Base-by-base conservation (phyloP, 2,888 invertebrate species). In the Calliscelio sp. region DNA sequence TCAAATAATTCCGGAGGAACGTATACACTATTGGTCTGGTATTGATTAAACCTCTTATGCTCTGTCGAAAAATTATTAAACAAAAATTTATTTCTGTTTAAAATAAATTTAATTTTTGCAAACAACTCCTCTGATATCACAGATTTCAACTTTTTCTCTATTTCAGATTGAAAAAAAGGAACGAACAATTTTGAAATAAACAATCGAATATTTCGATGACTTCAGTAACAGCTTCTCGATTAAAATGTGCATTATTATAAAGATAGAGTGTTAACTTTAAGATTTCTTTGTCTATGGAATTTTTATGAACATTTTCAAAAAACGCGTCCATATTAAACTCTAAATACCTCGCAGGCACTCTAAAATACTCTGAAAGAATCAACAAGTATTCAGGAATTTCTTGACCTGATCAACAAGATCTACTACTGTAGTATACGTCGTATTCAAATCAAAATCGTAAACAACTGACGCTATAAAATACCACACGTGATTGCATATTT, bases 41-140 rank as follows among this genome's bases (percentile, higher is more conserved):
- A 84, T n/a, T 46, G 41, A 32, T 74, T 80, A n/a, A 84, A 75
- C 55, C 78, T 77, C 35, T 78, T 57, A 41, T 85, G 77, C 49
- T 85, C 85, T 1, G 73, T 79, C 0, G 51, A 66, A 51, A 70
- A 85, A 38, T 79, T 85, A 10, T 32, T 59, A 28, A 85, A 85
- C 6, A 73, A 0, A 18, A 44, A 20, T 28, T 79, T 85, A 74
- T 74, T 74, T 22, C 74, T 73, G 24, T 84, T 63, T 10, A 85
- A 61, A 80, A 73, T 57, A 28, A 65, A 65, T 44, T 32, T 22
- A 0, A 57, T 18, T 70, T 70, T 32, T 18, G 35, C 35, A 35
- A 46, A 2, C 11, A 18, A 0, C 16, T 1, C n/a, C 1, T 24
- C 32, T 16, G 55, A 18, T 55, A 70, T 22, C 5, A 16, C 22